Evolutionary conservation across 2,113 vertebrate genomes (phyloP), one percentile per base, ranked within the genome.

Genomic region (Laterallus jamaicensis): DNA sequence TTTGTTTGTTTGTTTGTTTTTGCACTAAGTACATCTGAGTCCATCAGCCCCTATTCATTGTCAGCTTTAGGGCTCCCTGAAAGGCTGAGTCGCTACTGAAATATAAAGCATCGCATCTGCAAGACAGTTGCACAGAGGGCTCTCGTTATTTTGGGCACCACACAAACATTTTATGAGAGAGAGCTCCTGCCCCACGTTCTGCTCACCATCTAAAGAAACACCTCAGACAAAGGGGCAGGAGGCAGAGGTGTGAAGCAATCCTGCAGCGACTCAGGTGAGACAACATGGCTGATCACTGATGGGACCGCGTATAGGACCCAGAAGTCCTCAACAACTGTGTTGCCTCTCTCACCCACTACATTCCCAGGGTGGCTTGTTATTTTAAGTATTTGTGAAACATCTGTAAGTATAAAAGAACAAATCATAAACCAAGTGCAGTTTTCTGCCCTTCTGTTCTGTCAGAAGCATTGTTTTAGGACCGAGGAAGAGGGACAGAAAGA

Each of bases 391-490:
- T 94, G 60, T 67, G 77, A 66, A 95, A 92, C 85, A 93, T 94
- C 93, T 96, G 86, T 73, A 44, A 64, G 44, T 75, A 37, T 75
- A 82, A 93, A 92, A 84, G 90, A 94, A 93, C 66, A 90, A 95
- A 92, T 73, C 83, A 54, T 86, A 94, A 92, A 54, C 52, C 80
- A 86, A 2, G 42, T 58, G 70, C 62, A 90, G 69, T 71, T 93
- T 77, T 92, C 55, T 1, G 86, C n/a, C 70, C 92, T 96, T 93
- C 94, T 90, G 50, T 82, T 88, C 85, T 88, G 90, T 64, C 82
- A 95, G 52, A 93, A 85, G 70, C 81, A 97, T 94, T 96, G 95
- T 93, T 95, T 90, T 84, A 71, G 69, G 73, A 77, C 32, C 42
- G 78, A 81, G 73, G 37, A 94, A 88, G 39, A 88, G 35, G 79